Base-by-base conservation (phyloP, 2,113 vertebrate species). In the Apaloderma vittatum region DNA sequence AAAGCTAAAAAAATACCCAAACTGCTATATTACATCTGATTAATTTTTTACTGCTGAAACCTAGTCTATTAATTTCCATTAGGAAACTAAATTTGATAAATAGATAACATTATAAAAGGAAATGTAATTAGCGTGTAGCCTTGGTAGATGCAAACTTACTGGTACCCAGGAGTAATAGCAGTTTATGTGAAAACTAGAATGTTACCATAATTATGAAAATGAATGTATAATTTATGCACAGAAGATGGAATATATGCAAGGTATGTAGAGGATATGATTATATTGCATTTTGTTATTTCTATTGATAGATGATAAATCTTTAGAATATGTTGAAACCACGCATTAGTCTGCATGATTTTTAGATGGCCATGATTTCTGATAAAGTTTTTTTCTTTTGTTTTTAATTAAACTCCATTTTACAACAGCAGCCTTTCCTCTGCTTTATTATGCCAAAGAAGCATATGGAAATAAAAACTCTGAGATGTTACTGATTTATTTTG, bases 401-500 rank as follows among this genome's bases (percentile, higher is more conserved):
- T 97, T 98, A 98, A 98, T 98, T 98, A 98, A 98, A 97, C 91
- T 94, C 40, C 96, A 92, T 98, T 96, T 97, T 93, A 95, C 66
- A 96, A 68, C 91, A 95, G 93, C 95, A 96, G 80, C 87, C 71
- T 66, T 97, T 95, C 87, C 43, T 71, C 88, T 94, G 94, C 77
- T 96, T 98, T 97, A 97, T 97, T 98, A 97, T 97, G 95, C 95
- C 95, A 94, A 97, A 92, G 93, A 97, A 98, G 92, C 96, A 98
- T 97, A 97, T 97, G 97, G 97, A 98, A 98, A 97, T 97, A 97
- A 97, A 97, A 97, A 97, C 94, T 97, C 92, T 95, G 96, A 98
- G 97, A 96, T 97, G 93, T 96, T 97, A 97, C 98, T 98, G 96
- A 98, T 98, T 98, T 98, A 98, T 98, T 98, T 97, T 96, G 97